Evolutionary conservation across 2,113 vertebrate species (phyloP).

Genomic region (Amia ocellicauda): DNA sequence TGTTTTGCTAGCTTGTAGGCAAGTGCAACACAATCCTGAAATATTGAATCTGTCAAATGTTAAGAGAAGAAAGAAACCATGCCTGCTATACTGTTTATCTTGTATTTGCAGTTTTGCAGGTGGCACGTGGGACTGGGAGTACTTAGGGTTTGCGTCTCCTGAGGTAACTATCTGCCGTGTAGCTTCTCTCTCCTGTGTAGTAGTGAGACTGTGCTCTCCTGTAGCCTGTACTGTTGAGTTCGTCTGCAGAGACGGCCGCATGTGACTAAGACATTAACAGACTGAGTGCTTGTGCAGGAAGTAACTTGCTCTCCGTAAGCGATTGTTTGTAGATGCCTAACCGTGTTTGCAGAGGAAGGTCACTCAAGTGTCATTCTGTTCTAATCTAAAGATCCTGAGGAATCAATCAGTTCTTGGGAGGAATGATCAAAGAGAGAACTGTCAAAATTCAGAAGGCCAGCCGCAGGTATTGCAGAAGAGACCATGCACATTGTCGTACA

Average conservation of each 20-base stretch:
- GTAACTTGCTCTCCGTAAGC: neutral
- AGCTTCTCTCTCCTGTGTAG: slow-evolving; percentile 7
- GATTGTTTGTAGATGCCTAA: neutral
- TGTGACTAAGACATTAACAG: too few species aligned
- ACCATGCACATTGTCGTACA: slow-evolving; percentile 7
- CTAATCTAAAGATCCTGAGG: slow-evolving; percentile 36
- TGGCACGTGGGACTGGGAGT: slow-evolving; percentile 98
- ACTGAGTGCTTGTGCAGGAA: too few species aligned
- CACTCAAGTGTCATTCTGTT: slow-evolving; percentile 34
- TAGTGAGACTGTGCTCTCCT: neutral
- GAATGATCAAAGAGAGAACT: slow-evolving; percentile 28
- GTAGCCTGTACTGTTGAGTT: neutral
- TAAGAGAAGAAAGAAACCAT: neutral
- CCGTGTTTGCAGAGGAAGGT: slow-evolving; percentile 16
- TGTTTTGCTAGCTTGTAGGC: too few species aligned
- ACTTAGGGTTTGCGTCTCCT: slow-evolving; percentile 95
- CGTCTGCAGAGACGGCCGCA: neutral
- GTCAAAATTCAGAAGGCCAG: slow-evolving; percentile 22
- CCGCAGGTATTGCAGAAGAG: slow-evolving; percentile 25
- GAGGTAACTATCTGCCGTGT: slow-evolving; percentile 75
- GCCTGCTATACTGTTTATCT: slow-evolving; percentile 37
- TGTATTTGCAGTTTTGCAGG: slow-evolving; percentile 87
- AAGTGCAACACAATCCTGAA: too few species aligned
- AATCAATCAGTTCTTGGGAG: slow-evolving; percentile 38
- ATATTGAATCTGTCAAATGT: neutral